These are phyloP conservation scores for Malurus splendens DNA, from an alignment of 2,797 vertebrate species.

Conservation along the genomic window DNA sequence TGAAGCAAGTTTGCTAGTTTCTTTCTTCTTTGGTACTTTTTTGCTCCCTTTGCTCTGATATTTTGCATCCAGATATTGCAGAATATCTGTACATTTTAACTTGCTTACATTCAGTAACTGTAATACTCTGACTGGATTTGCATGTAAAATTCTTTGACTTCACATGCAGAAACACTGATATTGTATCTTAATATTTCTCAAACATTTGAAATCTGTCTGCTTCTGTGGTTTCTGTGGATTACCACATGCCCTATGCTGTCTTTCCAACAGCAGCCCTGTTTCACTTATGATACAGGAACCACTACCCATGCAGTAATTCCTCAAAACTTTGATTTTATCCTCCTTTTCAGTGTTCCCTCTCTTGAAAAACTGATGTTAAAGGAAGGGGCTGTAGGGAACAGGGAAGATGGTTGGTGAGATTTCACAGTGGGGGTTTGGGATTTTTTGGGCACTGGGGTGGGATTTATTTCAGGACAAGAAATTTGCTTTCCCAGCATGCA, in stretches of 20 bases:
- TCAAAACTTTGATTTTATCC: neutral
- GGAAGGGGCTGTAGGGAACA: neutral
- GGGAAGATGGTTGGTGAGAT: neutral
- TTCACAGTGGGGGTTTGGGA: neutral
- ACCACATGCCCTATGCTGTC: accelerated
- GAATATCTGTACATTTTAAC: neutral
- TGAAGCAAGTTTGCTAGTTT: neutral
- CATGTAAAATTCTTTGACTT: neutral
- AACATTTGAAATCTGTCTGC: neutral
- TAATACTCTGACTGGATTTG: neutral
- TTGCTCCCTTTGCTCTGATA: neutral
- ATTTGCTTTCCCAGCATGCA: neutral
- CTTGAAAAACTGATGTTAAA: neutral
- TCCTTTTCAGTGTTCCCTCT: neutral
- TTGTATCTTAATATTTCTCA: neutral
- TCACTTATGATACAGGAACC: neutral
- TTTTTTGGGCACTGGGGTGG: neutral
- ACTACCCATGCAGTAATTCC: neutral
- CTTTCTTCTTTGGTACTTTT: neutral
- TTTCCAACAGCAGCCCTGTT: neutral
- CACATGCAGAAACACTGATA: neutral
- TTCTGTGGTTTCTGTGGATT: neutral
- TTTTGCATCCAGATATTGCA: neutral
- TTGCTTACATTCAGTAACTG: neutral
- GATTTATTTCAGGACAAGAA: neutral